Conservation (phyloP, 2,888 invertebrate genomes). For the Aquatica leii region DNA sequence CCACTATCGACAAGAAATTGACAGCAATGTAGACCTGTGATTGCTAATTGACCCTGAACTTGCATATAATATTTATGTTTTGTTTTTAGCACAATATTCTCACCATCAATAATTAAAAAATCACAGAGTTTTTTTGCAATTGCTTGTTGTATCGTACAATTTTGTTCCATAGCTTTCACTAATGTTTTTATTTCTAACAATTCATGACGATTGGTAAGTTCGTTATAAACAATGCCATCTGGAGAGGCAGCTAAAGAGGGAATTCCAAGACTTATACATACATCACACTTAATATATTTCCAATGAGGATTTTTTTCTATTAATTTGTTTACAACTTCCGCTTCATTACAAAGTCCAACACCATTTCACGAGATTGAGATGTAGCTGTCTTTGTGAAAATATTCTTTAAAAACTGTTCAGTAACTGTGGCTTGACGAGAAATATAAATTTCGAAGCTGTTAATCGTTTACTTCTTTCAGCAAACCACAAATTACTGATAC, state of each 20-base stretch:
- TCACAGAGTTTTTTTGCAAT: not conserved
- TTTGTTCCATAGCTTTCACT: not conserved
- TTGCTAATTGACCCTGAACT: not conserved
- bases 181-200: constrained; percentile 6
- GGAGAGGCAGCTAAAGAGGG: not conserved
- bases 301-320: not conserved
- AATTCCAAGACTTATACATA: not conserved
- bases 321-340: not conserved
- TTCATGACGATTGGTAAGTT: not conserved
- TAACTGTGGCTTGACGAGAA: not conserved
- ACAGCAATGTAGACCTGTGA: not conserved
- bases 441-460: not conserved
- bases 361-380: not conserved
- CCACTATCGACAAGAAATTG: not conserved
- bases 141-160: constrained; percentile 1
- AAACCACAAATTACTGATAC: not conserved
- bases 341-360: not conserved
- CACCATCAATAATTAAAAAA: not conserved
- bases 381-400: not conserved
- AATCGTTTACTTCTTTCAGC: not conserved
- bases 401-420: not conserved
- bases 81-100: not conserved
- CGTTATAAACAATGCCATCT: not conserved
- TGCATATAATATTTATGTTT: not conserved
- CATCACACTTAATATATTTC: constrained; percentile 1